Base-by-base conservation (phyloP, 2,797 vertebrate genomes). In the Tragopan temminckii region DNA sequence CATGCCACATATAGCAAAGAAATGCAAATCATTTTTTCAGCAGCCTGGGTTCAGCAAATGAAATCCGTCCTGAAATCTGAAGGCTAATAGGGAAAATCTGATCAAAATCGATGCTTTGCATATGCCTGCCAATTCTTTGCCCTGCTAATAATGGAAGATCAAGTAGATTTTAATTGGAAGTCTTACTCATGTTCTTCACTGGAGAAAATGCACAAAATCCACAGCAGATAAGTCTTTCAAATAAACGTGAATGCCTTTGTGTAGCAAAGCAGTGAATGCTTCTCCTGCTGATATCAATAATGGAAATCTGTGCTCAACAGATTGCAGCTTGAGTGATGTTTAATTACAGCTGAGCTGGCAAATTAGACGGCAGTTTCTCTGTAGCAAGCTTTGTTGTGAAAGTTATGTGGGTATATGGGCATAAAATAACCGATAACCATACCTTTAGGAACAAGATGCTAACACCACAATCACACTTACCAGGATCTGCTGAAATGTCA, bases 321-420 rank as follows among this genome's bases (percentile, higher is more conserved):
- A 69, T 45, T 72, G 90, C 90, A 62, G 86, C 3, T 9, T 64
- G 80, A 82, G 78, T n/a, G 90, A 52, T 1, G 24, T 24, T 92
- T 88, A 85, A 95, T 95, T 95, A 92, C 63, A 69, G 83, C 45
- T 27, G 25, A 40, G 17, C 33, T 24, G 13, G 59, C 53, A 72
- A 89, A 95, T 87, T 43, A 67, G 75, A 5, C 1, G 25, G 69
- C 66, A 78, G 69, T 35, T 71, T 7, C 85, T 83, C 58, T 2
- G 1, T 1, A 66, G 24, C 0, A 3, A 68, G 68, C 36, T 89
- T 62, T 36, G 58, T 70, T 48, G 53, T n/a, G 61, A 15, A 25
- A 5, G 50, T 27, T 58, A 5, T 7, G 3, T n/a, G 46, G 33
- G 42, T 20, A 24, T 4, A 36, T 35, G 82, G 5, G 40, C 42